phyloP scores from a whole-genome alignment of 2,113 vertebrate species.

The Semnopithecus entellus region DNA sequence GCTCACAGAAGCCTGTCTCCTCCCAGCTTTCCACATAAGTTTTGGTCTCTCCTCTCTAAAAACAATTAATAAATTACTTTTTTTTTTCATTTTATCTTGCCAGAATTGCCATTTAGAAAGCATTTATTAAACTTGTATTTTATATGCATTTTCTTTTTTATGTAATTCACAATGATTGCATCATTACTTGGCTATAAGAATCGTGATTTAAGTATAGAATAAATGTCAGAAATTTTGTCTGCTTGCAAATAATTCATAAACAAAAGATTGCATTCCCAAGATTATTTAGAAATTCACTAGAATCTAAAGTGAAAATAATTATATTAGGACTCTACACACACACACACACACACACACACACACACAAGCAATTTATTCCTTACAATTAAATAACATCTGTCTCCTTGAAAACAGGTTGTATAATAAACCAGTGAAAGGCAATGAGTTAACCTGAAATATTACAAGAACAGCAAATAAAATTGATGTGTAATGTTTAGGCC shows the following conservation, averaged over 20 bases:
- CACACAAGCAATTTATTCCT: neutral
- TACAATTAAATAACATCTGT: slow-evolving; percentile 42
- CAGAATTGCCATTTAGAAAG: slow-evolving; percentile 46
- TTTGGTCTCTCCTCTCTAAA: neutral
- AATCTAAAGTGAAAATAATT: slow-evolving; percentile 27
- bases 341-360: neutral
- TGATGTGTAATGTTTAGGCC: slow-evolving; percentile 39
- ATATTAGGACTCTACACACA: neutral
- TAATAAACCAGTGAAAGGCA: slow-evolving; percentile 35
- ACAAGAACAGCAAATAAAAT: slow-evolving; percentile 15
- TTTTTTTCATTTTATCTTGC: neutral
- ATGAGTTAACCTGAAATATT: slow-evolving; percentile 43
- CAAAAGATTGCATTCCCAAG: neutral
- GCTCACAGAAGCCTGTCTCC: neutral
- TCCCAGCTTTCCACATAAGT: neutral
- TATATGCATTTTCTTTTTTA: slow-evolving; percentile 27
- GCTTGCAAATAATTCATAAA: slow-evolving; percentile 33
- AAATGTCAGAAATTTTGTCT: slow-evolving; percentile 40
- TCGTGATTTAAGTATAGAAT: slow-evolving; percentile 54
- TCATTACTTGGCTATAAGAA: slow-evolving; percentile 43
- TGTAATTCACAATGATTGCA: slow-evolving; percentile 28
- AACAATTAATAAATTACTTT: neutral
- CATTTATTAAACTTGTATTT: slow-evolving; percentile 33
- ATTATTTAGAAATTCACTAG: slow-evolving; percentile 45
- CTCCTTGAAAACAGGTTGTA: slow-evolving; percentile 4